These are phyloP conservation scores for Ardeotis arabs DNA, from an alignment of 2,113 vertebrate genomes.

Conservation along the genomic window DNA sequence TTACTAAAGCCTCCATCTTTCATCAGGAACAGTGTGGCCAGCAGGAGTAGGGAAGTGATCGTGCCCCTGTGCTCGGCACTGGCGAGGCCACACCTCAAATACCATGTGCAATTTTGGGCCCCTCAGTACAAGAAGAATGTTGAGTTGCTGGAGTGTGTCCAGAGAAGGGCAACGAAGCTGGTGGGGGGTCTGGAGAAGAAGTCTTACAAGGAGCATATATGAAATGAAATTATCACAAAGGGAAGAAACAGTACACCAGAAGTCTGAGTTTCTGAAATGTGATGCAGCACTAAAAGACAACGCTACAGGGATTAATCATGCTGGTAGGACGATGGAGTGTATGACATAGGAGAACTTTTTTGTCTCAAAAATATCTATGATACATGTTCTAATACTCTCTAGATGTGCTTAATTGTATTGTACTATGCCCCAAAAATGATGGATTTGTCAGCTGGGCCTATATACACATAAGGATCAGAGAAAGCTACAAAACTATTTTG, in stretches of 20 bases:
- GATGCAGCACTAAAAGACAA: background rate
- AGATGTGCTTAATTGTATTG: background rate
- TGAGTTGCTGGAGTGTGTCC: no score
- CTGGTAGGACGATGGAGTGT: background rate
- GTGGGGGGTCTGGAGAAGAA: no score
- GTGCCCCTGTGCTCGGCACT: no score
- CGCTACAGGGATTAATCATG: background rate
- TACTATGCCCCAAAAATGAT: background rate
- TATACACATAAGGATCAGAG: background rate
- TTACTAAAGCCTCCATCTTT: background rate
- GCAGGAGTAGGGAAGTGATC: no score
- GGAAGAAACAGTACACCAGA: background rate
- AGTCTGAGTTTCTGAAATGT: background rate
- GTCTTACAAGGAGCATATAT: no score
- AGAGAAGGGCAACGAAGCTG: no score
- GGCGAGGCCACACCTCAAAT: no score
- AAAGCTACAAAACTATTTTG: background rate
- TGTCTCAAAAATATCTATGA: background rate
- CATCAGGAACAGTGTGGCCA: no score
- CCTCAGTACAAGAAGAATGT: no score
- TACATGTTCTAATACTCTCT: background rate
- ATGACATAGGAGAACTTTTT: background rate
- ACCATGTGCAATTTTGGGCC: no score
- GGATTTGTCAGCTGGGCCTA: background rate
- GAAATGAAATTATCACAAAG: background rate